Base-by-base conservation (phyloP, 2,888 invertebrate genomes). In the Drosophila mercatorum region DNA sequence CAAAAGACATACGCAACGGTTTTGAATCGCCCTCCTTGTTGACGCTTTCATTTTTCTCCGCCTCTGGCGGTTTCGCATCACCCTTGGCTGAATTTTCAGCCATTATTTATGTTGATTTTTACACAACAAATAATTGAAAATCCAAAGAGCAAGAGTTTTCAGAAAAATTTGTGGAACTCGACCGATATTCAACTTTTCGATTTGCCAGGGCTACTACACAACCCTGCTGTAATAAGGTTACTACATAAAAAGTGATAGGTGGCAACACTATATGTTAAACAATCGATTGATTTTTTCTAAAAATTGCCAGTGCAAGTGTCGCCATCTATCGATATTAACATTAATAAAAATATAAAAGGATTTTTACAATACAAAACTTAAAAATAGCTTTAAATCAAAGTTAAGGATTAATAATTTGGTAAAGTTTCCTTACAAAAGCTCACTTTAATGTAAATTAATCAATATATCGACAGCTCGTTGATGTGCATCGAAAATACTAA, bases 1-100 rank as follows among this genome's bases (percentile, higher is more conserved):
- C 82, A 58, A 89, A 90, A 0, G 91, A 82, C 73, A 90, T 81
- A 69, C 77, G 28, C 28, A 81, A 44, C 10, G 81, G 70, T 0
- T 73, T 75, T 0, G 64, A n/a, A 5, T 2, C 63, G 5, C 22
- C 49, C 22, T 67, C 68, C 43, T 58, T 66, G 40, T 34, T 58
- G 12, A 17, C 26, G 12, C 11, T 26, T 17, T 49, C 49, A 44
- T 49, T 61, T n/a, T n/a, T 64, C 5, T 6, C n/a, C 36, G 38
- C 41, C 41, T 57, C 64, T 3, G 66, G 34, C 34, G 63, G 31
- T 7, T 46, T 14, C 3, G 60, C 67, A 40, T 58, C 59, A 8
- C 63, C 67, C 6, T 60, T 43, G 46, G 46, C 70, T 40, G 70
- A 53, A 57, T 68, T 81, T 17, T 80, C 88, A 56, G 85, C 75